phyloP scores from a whole-genome alignment of 2,113 vertebrate species.

The Scytalopus superciliaris region DNA sequence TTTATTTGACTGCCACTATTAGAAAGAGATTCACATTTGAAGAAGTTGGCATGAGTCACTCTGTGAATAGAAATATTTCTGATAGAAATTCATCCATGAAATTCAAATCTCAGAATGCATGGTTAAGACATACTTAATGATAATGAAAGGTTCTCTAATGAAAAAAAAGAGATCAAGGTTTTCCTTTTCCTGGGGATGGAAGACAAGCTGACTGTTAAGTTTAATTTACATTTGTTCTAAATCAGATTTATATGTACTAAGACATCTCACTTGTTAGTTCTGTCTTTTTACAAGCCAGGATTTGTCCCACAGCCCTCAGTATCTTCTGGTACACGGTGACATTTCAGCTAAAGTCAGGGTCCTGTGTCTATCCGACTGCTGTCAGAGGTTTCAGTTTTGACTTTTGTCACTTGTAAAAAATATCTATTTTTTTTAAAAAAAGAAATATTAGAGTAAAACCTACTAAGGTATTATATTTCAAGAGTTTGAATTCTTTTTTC shows the following conservation, averaged over 20 bases:
- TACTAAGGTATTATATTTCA: neutral
- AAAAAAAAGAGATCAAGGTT: neutral
- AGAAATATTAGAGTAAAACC: neutral
- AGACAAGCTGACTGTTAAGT: neutral
- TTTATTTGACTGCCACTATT: neutral
- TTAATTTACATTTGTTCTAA: neutral
- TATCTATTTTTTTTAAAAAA: neutral
- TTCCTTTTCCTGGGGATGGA: neutral
- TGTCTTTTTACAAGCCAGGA: neutral
- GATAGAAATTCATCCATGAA: neutral
- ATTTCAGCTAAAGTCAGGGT: neutral
- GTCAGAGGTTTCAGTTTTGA: neutral
- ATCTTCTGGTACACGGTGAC: neutral
- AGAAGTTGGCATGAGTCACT: neutral
- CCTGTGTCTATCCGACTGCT: neutral
- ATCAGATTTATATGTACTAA: neutral
- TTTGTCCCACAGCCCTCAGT: neutral
- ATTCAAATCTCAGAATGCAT: fast-evolving
- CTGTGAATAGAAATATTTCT: neutral
- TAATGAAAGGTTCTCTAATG: neutral
- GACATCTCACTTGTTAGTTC: neutral
- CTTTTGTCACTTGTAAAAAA: neutral
- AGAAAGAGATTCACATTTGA: neutral
- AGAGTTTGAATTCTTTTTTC: neutral
- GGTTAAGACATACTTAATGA: neutral